phyloP scores from a whole-genome alignment of 1,140 invertebrate genomes.

The Aphelinus atriplicis region DNA sequence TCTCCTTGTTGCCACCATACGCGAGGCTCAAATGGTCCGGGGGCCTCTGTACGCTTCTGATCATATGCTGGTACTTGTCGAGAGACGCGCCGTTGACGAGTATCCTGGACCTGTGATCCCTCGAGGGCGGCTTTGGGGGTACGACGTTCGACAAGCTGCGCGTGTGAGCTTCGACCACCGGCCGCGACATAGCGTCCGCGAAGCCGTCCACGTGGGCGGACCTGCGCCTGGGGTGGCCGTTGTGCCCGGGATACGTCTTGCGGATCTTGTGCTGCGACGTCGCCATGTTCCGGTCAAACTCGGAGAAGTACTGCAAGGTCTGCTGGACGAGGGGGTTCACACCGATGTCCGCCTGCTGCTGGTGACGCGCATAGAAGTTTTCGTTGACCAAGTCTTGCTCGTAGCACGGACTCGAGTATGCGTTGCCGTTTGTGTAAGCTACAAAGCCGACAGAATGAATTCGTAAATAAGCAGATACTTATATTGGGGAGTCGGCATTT shows the following conservation, averaged over 20 bases:
- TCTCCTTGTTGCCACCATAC: background rate
- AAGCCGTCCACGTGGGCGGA: no score
- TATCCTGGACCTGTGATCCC: constrained; percentile 37
- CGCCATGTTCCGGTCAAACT: constrained; percentile 30
- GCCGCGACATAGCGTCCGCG: no score
- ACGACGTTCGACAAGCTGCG: background rate
- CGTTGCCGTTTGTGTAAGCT: no score
- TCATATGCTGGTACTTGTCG: constrained; percentile 15
- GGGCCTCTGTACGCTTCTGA: background rate
- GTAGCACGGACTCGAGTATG: background rate
- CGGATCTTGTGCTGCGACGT: constrained; percentile 3
- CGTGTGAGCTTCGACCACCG: no score
- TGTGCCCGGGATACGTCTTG: background rate
- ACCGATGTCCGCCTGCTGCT: constrained; percentile 1
- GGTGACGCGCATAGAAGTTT: background rate
- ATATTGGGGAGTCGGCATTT: no score
- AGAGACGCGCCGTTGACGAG: background rate
- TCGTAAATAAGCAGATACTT: no score
- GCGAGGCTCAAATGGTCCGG: background rate
- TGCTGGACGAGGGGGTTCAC: constrained; percentile 38
- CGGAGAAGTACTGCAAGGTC: constrained; percentile 36
- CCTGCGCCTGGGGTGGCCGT: background rate
- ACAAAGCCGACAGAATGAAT: no score
- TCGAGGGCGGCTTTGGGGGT: constrained; percentile 44
- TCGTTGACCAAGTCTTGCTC: constrained; percentile 13